Base-by-base conservation (phyloP, 2,888 invertebrate genomes). In the Geotrupes spiniger region DNA sequence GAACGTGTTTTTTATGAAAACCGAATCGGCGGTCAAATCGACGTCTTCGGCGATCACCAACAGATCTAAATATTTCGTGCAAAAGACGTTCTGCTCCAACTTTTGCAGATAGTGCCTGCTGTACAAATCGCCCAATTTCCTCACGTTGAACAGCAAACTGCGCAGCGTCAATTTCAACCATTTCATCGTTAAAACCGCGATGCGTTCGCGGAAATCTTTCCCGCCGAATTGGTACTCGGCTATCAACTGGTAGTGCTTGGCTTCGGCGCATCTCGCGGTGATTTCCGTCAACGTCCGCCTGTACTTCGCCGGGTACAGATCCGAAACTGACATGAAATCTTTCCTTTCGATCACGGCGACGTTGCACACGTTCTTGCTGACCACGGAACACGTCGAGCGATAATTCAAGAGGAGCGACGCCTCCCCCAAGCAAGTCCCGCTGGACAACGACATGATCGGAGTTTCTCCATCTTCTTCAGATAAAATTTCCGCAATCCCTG, bases 381-480 rank as follows among this genome's bases (percentile, higher is more conserved):
- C 40, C 1, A 63, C 58, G 4, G 60, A 62, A 27, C 60, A 59
- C 4, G 53, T 28, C 2, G 57, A 52, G 9, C 51, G 52, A 40
- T 53, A 55, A 10, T 50, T 49, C 6, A 58, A 14, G 5, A 54
- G 36, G 8, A 59, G 47, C 1, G 52, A 44, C 4, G 51, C 42
- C 37, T 61, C 61, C 1, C 63, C 61, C 12, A 62, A 36, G 39
- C 59, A 56, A 1, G 60, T 60, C 8, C 62, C 63, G 4, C 58
- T 54, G n/a, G 58, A 49, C 12, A 63, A 50, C 1, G 58, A 58
- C 21, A 63, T 16, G 10, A 63, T 59, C 3, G 62, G 59, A 2
- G 62, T 61, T 42, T 63, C 63, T 5, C 58, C 56, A 39, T 63
- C 62, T 38, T 61, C 54, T 41, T 61, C 58, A 4, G 63, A 62